These are phyloP conservation scores for Ovis canadensis DNA, from an alignment of 2,113 vertebrate species.

Conservation along the genomic window DNA sequence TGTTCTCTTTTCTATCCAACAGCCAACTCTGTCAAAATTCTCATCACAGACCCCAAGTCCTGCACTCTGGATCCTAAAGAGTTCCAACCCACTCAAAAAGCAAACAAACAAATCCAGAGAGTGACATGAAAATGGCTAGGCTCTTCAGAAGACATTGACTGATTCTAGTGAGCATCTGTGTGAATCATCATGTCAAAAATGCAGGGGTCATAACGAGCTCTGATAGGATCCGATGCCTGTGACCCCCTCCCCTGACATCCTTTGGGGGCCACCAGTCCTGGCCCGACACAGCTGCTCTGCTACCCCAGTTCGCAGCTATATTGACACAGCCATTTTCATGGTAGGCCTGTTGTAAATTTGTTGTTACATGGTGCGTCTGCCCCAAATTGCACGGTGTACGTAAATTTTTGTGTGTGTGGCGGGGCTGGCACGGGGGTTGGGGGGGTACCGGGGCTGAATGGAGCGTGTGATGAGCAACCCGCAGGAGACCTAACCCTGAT, in stretches of 20 bases:
- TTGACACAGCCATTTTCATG: conserved; percentile 92
- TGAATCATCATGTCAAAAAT: not conserved
- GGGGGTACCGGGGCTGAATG: conserved; percentile 81
- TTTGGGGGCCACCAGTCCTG: conserved; percentile 74
- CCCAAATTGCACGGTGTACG: conserved; percentile 88
- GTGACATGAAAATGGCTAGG: not conserved
- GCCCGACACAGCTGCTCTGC: conserved; percentile 78
- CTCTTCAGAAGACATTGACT: not conserved
- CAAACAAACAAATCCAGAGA: not conserved
- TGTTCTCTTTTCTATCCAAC: not conserved
- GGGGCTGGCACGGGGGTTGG: conserved; percentile 75
- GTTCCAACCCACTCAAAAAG: not conserved
- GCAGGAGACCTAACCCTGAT: conserved; percentile 88
- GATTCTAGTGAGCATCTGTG: not conserved
- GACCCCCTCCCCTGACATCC: conserved; percentile 45
- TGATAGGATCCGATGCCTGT: conserved; percentile 58
- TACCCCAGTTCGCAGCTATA: conserved; percentile 84
- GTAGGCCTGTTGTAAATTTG: conserved; percentile 91
- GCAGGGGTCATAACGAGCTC: conserved; percentile 40
- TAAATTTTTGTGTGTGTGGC: conserved; percentile 86
- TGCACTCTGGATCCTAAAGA: not conserved
- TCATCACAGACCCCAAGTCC: not conserved
- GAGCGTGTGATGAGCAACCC: conserved; percentile 83
- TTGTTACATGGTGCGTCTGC: conserved; percentile 90
- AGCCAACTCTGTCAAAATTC: not conserved